Conservation (phyloP, 2,113 vertebrate genomes). For the Caranx melampygus region DNA sequence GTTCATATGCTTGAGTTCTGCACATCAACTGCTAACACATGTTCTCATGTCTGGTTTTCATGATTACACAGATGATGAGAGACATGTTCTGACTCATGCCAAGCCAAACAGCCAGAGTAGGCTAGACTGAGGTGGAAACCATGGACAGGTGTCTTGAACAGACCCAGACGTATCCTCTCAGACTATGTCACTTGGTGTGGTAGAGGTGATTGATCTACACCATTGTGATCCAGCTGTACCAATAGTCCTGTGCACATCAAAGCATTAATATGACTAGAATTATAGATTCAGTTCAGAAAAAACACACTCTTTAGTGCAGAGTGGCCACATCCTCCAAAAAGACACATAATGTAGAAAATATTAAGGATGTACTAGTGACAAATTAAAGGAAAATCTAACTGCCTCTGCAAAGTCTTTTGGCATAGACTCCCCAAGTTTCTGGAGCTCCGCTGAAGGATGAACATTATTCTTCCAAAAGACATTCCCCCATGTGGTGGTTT, state of each 20-base stretch:
- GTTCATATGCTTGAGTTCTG: background rate
- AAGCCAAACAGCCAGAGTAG: conserved; percentile 40
- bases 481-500: background rate
- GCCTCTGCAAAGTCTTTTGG: background rate
- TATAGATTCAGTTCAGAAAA: background rate
- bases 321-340: conserved; percentile 5
- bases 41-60: conserved; percentile 11
- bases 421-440: background rate
- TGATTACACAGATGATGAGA: conserved; percentile 29
- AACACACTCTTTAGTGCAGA: background rate
- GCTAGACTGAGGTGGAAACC: conserved; percentile 20
- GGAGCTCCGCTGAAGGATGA: background rate
- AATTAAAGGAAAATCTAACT: conserved; percentile 6
- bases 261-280: background rate
- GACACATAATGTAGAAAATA: conserved; percentile 3
- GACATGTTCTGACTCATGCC: conserved; percentile 33
- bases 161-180: conserved; percentile 26
- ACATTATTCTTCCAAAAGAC: background rate
- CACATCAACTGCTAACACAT: background rate
- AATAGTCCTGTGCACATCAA: background rate
- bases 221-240: background rate
- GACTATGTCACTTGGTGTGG: conserved; percentile 24
- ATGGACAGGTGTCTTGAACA: conserved; percentile 5
- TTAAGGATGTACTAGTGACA: background rate
- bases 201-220: background rate